A percentile compares a stretch with the other conserved stretches of the same genome.
Evolutionary conservation across 1,140 invertebrate genomes (phyloP).

Genomic region (Sinonovacula constricta): DNA sequence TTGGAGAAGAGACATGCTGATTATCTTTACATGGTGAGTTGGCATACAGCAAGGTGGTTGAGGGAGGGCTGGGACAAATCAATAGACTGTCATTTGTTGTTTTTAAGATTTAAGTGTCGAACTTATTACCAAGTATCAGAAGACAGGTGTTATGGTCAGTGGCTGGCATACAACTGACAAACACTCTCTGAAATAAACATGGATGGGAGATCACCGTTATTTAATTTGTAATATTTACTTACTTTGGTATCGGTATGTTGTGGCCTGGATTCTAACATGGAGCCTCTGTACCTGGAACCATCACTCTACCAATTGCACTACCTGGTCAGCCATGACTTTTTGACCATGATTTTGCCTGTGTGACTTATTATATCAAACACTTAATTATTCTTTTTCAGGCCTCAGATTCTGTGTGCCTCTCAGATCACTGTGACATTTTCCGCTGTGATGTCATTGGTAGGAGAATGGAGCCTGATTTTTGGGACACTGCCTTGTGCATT

Average conservation of each 20-base stretch:
- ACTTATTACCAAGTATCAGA: too few relatives aligned
- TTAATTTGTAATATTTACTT: neutral
- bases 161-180: too few relatives aligned
- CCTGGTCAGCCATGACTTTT: neutral
- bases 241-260: neutral
- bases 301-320: too few relatives aligned
- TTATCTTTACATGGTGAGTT: constrained; percentile 88
- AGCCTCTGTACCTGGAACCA: too few relatives aligned
- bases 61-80: too few relatives aligned
- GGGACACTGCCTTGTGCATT: constrained; percentile 71
- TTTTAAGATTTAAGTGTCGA: too few relatives aligned
- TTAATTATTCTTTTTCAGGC: constrained; percentile 81
- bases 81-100: too few relatives aligned
- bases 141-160: too few relatives aligned
- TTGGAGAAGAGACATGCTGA: constrained; percentile 92
- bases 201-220: neutral
- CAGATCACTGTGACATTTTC: constrained; percentile 96
- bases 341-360: neutral
- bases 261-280: neutral
- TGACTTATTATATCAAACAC: neutral
- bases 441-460: constrained; percentile 87
- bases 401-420: constrained; percentile 92
- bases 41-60: too few relatives aligned
- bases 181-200: too few relatives aligned
- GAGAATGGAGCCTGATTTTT: constrained; percentile 59